phyloP scores from a whole-genome alignment of 2,113 vertebrate species.

The Nothobranchius furzeri region DNA sequence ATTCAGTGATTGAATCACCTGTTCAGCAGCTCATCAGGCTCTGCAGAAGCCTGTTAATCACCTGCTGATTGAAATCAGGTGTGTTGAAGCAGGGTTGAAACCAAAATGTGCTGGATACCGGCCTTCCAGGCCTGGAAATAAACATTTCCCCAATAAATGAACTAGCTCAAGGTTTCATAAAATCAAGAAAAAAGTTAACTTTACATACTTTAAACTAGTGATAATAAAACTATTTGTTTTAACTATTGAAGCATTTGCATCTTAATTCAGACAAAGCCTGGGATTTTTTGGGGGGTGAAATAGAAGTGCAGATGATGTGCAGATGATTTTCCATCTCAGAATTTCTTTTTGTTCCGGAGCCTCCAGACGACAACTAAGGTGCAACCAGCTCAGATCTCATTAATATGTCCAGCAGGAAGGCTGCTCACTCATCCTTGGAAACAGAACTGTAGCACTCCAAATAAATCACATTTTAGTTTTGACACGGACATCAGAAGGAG shows the following conservation, averaged over 20 bases:
- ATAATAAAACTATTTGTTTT: too few relatives aligned
- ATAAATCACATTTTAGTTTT: constrained; percentile 55
- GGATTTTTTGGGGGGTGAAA: constrained; percentile 12
- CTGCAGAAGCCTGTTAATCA: too few relatives aligned
- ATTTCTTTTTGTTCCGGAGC: constrained; percentile 43
- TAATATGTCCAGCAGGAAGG: constrained; percentile 62
- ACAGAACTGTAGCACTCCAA: constrained; percentile 48
- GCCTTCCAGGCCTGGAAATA: too few relatives aligned
- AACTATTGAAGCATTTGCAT: neutral
- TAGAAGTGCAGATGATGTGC: constrained; percentile 13
- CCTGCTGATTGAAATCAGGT: too few relatives aligned
- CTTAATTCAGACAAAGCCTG: constrained; percentile 11
- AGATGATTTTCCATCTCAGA: constrained; percentile 27
- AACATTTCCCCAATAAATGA: too few relatives aligned
- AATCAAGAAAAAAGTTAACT: too few relatives aligned
- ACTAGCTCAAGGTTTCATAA: too few relatives aligned
- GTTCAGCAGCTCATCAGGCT: too few relatives aligned
- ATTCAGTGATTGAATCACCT: too few relatives aligned
- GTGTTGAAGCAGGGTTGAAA: too few relatives aligned
- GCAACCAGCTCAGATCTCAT: constrained; percentile 71
- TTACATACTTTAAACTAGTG: too few relatives aligned
- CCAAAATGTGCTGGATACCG: too few relatives aligned
- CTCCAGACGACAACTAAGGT: constrained; percentile 65
- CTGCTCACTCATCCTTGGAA: constrained; percentile 61
- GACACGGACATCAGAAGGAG: constrained; percentile 47